Evolutionary conservation across 2,797 vertebrate genomes (phyloP).

Genomic region (Enteromius anoplus): DNA sequence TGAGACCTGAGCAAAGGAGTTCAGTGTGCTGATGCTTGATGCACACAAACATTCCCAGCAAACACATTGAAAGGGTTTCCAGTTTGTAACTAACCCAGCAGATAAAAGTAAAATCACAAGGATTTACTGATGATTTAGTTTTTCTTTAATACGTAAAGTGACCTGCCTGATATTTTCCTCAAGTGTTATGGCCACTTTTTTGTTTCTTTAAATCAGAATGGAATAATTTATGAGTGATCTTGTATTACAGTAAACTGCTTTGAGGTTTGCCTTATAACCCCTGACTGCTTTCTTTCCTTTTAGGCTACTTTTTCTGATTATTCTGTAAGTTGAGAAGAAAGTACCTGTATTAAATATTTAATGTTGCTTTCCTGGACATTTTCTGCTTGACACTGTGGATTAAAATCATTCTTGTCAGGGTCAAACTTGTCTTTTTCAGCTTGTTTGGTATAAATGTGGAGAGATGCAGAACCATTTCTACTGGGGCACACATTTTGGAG

Average conservation of each 20-base stretch:
- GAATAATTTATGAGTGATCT: neutral
- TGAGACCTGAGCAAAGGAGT: neutral
- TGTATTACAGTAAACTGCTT: neutral
- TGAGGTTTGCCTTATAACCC: conserved; percentile 26
- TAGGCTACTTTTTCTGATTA: neutral
- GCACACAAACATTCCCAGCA: conserved; percentile 27
- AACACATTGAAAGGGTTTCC: neutral
- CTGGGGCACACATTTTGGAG: neutral
- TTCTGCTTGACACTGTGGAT: conserved; percentile 30
- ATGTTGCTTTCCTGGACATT: conserved; percentile 22
- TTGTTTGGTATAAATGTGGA: neutral
- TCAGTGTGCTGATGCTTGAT: neutral
- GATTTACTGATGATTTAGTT: conserved; percentile 6
- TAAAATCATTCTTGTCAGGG: conserved; percentile 6
- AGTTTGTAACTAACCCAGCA: neutral
- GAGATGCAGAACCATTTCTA: neutral
- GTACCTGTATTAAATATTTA: neutral
- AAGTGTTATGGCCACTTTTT: conserved; percentile 12
- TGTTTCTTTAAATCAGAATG: neutral
- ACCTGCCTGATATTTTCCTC: neutral
- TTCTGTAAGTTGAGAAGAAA: conserved; percentile 5
- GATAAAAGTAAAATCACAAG: neutral
- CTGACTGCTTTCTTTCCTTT: conserved; percentile 1
- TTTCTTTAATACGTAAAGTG: neutral
- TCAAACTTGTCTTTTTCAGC: neutral